A percentile compares a stretch with the other conserved stretches of the same genome.
phyloP scores from a whole-genome alignment of 2,888 invertebrate species.

The Eupithecia tripunctaria region DNA sequence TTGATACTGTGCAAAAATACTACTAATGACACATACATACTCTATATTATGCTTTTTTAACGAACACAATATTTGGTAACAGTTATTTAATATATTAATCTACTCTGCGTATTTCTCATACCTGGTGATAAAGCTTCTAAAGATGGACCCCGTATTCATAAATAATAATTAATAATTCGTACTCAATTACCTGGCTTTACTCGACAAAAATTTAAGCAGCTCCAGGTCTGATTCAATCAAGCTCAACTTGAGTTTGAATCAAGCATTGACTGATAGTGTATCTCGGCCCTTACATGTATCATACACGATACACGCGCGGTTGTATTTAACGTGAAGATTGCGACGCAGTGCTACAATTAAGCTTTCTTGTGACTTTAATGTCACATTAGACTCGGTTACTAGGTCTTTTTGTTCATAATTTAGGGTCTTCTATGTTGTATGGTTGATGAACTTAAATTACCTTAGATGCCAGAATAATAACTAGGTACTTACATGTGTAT shows the following conservation, averaged over 20 bases:
- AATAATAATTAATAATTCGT: too few relatives aligned
- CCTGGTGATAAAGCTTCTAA: background rate
- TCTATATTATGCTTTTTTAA: background rate
- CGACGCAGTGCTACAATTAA: slow-evolving; percentile 32
- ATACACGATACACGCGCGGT: background rate
- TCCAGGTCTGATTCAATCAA: too few relatives aligned
- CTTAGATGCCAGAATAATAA: background rate
- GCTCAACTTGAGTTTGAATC: background rate
- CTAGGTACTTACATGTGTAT: background rate
- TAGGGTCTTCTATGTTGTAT: background rate
- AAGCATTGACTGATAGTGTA: background rate
- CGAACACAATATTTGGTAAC: background rate
- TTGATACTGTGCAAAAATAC: background rate
- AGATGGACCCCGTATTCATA: too few relatives aligned
- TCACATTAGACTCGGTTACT: slow-evolving; percentile 23
- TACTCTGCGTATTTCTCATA: background rate
- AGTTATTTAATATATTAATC: background rate
- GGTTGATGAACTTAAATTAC: background rate
- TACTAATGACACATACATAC: background rate
- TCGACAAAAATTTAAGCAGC: too few relatives aligned
- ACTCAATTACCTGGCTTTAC: background rate
- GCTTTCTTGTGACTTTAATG: slow-evolving; percentile 21
- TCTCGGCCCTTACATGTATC: background rate
- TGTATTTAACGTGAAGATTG: slow-evolving; percentile 66
- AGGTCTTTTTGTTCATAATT: slow-evolving; percentile 11